Conservation (phyloP, 2,888 invertebrate genomes). For the Mellilla xanthometata region DNA sequence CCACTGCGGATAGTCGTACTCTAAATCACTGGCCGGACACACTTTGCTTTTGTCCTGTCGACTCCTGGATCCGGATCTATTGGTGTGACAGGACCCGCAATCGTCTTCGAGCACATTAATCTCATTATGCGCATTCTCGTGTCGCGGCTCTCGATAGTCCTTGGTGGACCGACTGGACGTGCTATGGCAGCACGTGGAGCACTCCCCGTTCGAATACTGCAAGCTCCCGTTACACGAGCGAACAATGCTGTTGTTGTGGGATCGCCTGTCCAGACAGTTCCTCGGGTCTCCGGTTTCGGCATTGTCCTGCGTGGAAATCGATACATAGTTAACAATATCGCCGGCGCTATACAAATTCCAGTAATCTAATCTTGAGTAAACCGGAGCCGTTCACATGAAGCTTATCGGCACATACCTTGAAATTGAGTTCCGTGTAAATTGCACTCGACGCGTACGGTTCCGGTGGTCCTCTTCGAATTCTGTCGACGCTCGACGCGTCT, state of each 20-base stretch:
- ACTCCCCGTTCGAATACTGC: conserved; percentile 77
- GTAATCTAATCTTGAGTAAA: conserved; percentile 63
- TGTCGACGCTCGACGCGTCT: conserved; percentile 69
- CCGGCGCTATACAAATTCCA: conserved; percentile 54
- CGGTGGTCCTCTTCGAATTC: conserved; percentile 70
- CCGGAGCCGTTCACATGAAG: conserved; percentile 49
- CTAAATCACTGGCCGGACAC: conserved; percentile 75
- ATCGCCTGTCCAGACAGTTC: conserved; percentile 73
- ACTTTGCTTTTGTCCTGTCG: conserved; percentile 79
- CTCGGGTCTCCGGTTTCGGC: conserved; percentile 72
- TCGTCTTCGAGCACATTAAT: conserved; percentile 72
- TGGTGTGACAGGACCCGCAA: conserved; percentile 73
- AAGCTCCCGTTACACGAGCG: conserved; percentile 76
- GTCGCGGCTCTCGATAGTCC: conserved; percentile 72
- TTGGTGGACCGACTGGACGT: conserved; percentile 77
- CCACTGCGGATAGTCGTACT: conserved; percentile 79
- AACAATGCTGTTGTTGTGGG: conserved; percentile 78
- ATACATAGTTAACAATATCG: conserved; percentile 43
- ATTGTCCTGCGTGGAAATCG: conserved; percentile 67
- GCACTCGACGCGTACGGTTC: conserved; percentile 78
- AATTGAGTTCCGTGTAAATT: conserved; percentile 80
- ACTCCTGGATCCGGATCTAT: conserved; percentile 73
- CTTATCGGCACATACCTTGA: conserved; percentile 75
- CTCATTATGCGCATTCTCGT: conserved; percentile 67
- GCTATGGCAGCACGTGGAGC: conserved; percentile 76